Conservation (phyloP, 2,797 vertebrate species). For the Eutrigla gurnardus region DNA sequence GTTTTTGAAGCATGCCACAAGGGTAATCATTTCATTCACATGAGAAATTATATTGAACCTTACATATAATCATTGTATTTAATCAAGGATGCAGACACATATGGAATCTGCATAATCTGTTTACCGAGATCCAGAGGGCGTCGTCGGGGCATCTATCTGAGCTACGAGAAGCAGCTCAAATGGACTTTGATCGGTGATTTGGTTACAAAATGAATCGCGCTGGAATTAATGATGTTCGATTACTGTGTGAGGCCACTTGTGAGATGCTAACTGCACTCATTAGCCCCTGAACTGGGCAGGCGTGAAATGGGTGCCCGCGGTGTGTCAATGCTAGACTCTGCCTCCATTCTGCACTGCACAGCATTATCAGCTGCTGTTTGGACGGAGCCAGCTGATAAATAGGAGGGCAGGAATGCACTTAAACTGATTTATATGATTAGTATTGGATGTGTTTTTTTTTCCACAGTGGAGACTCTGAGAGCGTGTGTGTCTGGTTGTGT, state of each 20-base stretch:
- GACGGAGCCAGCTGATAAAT: conserved; percentile 73
- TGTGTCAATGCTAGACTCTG: conserved; percentile 59
- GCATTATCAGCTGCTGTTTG: conserved; percentile 71
- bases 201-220: conserved; percentile 72
- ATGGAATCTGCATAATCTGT: conserved; percentile 49
- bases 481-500: conserved; percentile 11
- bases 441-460: conserved; percentile 68
- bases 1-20: conserved; percentile 12
- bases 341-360: conserved; percentile 64
- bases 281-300: conserved; percentile 73
- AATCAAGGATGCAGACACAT: conserved; percentile 47
- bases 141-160: conserved; percentile 39
- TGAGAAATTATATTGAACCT: conserved; percentile 43
- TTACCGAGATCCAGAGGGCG: conserved; percentile 35
- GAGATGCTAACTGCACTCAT: conserved; percentile 78
- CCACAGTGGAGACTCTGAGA: conserved; percentile 31
- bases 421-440: conserved; percentile 79
- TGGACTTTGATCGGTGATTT: conserved; percentile 74
- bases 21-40: conserved; percentile 31
- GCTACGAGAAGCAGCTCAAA: conserved; percentile 45
- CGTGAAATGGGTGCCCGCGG: conserved; percentile 71
- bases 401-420: conserved; percentile 71
- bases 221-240: conserved; percentile 79
- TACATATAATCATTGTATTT: conserved; percentile 48
- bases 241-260: conserved; percentile 60